phyloP scores from a whole-genome alignment of 2,888 invertebrate genomes.

The Drosophila meridionalis region DNA sequence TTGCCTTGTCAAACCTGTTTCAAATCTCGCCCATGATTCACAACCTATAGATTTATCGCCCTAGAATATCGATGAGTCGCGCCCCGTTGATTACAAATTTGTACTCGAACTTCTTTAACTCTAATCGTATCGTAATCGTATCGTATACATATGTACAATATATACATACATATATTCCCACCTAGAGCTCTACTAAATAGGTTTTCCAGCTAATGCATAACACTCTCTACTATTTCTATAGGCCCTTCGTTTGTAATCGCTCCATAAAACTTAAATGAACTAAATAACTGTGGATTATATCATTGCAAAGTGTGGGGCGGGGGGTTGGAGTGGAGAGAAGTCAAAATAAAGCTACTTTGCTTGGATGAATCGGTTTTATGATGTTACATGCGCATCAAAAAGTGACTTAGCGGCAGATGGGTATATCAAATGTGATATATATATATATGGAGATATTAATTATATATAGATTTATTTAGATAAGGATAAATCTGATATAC shows the following conservation, averaged over 20 bases:
- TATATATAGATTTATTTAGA: neutral
- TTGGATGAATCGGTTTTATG: conserved; percentile 2
- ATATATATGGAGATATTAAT: too few relatives aligned
- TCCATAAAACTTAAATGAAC: conserved; percentile 3
- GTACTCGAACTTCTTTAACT: neutral
- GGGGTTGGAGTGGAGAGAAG: neutral
- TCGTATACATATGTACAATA: too few relatives aligned
- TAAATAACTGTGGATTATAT: conserved; percentile 12
- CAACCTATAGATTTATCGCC: neutral
- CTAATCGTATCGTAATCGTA: neutral
- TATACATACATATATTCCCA: neutral
- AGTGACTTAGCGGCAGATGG: too few relatives aligned
- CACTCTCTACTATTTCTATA: neutral
- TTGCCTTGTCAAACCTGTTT: neutral
- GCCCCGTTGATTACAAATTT: neutral
- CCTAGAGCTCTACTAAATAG: neutral
- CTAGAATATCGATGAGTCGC: neutral
- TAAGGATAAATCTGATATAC: neutral
- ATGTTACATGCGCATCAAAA: neutral
- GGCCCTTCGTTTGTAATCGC: neutral
- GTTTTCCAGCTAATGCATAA: neutral
- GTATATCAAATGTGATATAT: neutral
- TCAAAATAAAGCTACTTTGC: neutral
- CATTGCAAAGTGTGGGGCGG: neutral
- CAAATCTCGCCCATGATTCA: neutral